Percentiles rank a stretch among this genome's conserved stretches.
Evolutionary conservation across 1,140 invertebrate species (phyloP).

Genomic region (Drosophila baimaii): DNA sequence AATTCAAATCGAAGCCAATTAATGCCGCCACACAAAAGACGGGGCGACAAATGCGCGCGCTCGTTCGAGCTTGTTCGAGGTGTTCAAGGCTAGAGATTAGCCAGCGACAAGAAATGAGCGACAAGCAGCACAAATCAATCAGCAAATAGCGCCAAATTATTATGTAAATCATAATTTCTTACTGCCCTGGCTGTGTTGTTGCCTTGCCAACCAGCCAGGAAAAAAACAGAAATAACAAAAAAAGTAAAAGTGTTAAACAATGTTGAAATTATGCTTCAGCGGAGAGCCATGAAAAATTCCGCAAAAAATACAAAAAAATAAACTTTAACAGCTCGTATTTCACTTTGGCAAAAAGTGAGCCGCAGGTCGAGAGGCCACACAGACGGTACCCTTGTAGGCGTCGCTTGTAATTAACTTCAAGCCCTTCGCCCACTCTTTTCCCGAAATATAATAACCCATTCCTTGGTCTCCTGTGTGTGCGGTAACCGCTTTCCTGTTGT

Average conservation of each 20-base stretch:
- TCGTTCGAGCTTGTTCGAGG: slow-evolving; percentile 33
- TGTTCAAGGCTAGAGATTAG: slow-evolving; percentile 50
- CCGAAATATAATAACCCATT: slow-evolving; percentile 19
- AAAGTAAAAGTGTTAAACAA: slow-evolving; percentile 64
- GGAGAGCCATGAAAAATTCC: slow-evolving; percentile 48
- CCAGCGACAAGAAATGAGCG: slow-evolving; percentile 34
- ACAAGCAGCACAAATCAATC: slow-evolving; percentile 65
- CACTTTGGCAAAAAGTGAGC: slow-evolving; percentile 33
- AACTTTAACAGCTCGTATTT: slow-evolving; percentile 61
- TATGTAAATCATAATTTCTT: slow-evolving; percentile 76
- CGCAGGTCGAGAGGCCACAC: slow-evolving; percentile 54
- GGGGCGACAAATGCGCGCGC: slow-evolving; percentile 56
- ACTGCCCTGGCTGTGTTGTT: slow-evolving; percentile 27
- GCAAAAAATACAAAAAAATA: slow-evolving; percentile 19
- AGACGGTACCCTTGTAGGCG: slow-evolving; percentile 69
- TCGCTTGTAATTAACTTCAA: slow-evolving; percentile 75
- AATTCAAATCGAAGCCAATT: slow-evolving; percentile 49
- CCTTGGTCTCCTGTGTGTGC: slow-evolving; percentile 45
- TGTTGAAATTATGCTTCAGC: slow-evolving; percentile 47
- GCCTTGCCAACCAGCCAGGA: too few relatives aligned
- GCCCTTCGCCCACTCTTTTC: slow-evolving; percentile 48
- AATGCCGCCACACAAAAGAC: slow-evolving; percentile 64
- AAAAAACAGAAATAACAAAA: background rate
- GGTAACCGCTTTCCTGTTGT: slow-evolving; percentile 40
- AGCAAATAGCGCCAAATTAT: slow-evolving; percentile 72